Evolutionary conservation across 2,113 vertebrate species (phyloP).

Genomic region (Calidris pygmaea): DNA sequence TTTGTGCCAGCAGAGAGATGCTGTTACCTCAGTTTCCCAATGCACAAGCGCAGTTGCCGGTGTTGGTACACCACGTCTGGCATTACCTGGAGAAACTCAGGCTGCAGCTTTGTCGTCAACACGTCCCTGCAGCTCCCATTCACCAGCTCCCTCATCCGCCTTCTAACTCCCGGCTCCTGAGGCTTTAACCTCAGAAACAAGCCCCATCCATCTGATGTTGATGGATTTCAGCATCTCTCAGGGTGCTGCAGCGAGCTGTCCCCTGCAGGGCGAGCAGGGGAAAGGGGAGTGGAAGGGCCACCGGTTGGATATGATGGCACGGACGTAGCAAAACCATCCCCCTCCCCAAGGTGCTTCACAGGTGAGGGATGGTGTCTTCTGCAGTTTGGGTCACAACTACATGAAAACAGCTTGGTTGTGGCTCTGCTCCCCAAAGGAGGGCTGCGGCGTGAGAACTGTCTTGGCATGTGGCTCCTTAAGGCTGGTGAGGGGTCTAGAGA

Average conservation of each 20-base stretch:
- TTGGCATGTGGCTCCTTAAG: background rate
- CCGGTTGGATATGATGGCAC: background rate
- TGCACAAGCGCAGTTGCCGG: background rate
- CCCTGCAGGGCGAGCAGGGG: background rate
- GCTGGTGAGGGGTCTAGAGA: no score
- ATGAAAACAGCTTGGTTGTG: background rate
- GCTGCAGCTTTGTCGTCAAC: accelerated
- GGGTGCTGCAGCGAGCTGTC: background rate
- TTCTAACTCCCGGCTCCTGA: background rate
- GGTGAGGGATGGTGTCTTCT: background rate
- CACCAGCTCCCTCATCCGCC: accelerated
- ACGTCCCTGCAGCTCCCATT: accelerated
- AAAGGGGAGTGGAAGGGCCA: background rate
- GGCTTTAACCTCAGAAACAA: background rate
- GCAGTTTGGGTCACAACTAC: background rate
- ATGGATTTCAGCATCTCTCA: background rate
- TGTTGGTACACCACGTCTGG: accelerated
- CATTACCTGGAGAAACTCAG: accelerated
- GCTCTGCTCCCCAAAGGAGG: background rate
- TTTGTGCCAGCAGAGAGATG: background rate
- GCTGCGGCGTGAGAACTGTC: background rate
- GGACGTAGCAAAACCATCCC: background rate
- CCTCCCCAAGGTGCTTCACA: background rate
- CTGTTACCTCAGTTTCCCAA: background rate
- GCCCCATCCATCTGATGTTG: accelerated